Evolutionary conservation across 2,113 vertebrate species (phyloP), one percentile per base, ranked within the genome.

Genomic region (Delphinapterus leucas): DNA sequence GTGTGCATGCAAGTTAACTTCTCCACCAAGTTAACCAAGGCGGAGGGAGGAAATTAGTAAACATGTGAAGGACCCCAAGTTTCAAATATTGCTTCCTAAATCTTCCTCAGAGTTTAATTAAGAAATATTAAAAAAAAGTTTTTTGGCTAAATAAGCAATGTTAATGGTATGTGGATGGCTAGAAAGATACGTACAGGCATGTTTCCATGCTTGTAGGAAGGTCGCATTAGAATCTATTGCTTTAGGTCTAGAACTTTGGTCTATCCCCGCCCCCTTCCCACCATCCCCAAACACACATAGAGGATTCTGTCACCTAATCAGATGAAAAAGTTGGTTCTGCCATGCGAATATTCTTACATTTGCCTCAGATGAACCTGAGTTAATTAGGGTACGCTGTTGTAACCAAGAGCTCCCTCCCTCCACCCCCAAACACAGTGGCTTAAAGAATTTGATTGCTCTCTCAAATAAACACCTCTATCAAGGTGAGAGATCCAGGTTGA

Each of bases 21-120:
- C 53, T 53, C 53, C 53, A 53, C 53, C 58, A 63, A 44, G 14
- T 47, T 65, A 70, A 17, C 25, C 73, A 81, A 55, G n/a, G 20
- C 21, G 26, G 10, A 17, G 15, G 36, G 26, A 44, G 4, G 33
- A 10, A 23, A 53, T 28, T 55, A 85, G 55, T 36, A 76, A 95
- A 41, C 20, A 12, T 20, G 53, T 26, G 58, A 31, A 81, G 23
- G 44, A 73, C 12, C 12, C 21, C 36, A 23, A 49, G 47, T 68
- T 96, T 90, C 58, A 55, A 83, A 86, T 17, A 18, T 60, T 36
- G 38, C 33, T 95, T 90, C 79, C 68, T 73, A 67, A 91, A 28
- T 26, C 68, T 89, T 90, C 44, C 33, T 44, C 8, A 14, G 55
- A 71, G 20, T 73, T 53, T 79, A 33, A 86, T 71, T 80, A 61